Percentiles rank a stretch among this genome's conserved stretches.
Evolutionary conservation across 2,113 vertebrate genomes (phyloP).

Genomic region (Thinocorus orbignyianus): DNA sequence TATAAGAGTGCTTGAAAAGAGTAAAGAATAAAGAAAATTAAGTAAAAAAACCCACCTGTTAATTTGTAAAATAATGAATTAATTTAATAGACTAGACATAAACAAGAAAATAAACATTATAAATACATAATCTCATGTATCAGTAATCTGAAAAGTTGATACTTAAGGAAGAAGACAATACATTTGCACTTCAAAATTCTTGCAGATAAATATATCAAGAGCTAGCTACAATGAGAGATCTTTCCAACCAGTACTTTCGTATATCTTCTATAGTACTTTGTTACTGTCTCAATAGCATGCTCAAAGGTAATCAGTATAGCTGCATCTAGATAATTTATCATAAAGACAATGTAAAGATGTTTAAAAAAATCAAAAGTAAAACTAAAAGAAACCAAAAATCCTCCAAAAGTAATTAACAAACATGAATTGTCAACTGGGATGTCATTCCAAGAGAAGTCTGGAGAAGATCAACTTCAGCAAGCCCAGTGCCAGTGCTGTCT

Average conservation of each 20-base stretch:
- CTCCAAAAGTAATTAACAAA: neutral
- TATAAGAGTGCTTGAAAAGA: neutral
- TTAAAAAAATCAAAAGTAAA: neutral
- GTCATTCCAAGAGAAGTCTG: neutral
- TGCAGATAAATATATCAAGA: neutral
- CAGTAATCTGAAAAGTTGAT: neutral
- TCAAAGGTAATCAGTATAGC: neutral
- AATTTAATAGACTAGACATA: neutral
- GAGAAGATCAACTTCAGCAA: neutral
- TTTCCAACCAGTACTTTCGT: neutral
- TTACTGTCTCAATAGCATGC: neutral
- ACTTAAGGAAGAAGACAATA: neutral
- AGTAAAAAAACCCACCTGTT: neutral
- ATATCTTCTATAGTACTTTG: neutral
- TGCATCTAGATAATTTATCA: neutral
- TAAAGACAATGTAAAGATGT: neutral
- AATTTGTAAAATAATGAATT: neutral
- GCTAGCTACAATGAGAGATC: neutral
- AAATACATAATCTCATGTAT: neutral
- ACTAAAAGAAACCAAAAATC: neutral
- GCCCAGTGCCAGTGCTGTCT: neutral
- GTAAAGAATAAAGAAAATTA: neutral
- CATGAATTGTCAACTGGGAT: neutral
- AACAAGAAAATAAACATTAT: neutral
- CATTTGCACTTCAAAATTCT: neutral